Evolutionary conservation across 2,888 invertebrate genomes (phyloP), one percentile per base, ranked within the genome.

Genomic region (Amphimallon solstitiale): DNA sequence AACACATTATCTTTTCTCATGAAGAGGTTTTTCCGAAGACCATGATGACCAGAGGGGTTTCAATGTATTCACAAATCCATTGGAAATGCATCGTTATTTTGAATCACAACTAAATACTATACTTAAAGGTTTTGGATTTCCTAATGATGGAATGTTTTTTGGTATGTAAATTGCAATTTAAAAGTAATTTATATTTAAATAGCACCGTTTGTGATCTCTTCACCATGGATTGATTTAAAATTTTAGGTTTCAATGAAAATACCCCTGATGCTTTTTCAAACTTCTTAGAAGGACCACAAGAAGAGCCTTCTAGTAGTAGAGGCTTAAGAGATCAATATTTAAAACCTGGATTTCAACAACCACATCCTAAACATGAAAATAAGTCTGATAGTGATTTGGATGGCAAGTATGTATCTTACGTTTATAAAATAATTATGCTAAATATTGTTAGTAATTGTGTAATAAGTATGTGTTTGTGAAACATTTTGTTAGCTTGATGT

Each of bases 21-120:
- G 40, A 52, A 54, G 52, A 14, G 14, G 14, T n/a, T 46, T 29
- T 14, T 40, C 37, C 17, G 38, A 38, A 2, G 51, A 35, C 12
- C 29, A 61, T 7, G 62, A 65, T n/a, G 69, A 71, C 29, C 52
- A 46, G 35, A 60, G 69, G 60, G 73, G 83, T 7, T 87, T 88
- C 72, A 82, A 84, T 71, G 79, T 88, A n/a, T 87, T 87, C 68
- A 84, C 85, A 17, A 85, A 87, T 79, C 88, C 88, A 0, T 72
- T 87, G 69, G 86, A 89, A 79, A 85, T 89, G 78, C 87, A 87
- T 67, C 83, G 84, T 67, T 87, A 85, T 71, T 88, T 89, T 73
- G 88, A 89, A 74, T 82, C 85, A 6, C 87, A 89, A 77, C 84
- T 89, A 81, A 85, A 86, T 68, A 83, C 85, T 59, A 82, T 89